Evolutionary conservation across 2,113 vertebrate genomes (phyloP).

Genomic region (Ranitomeya variabilis): DNA sequence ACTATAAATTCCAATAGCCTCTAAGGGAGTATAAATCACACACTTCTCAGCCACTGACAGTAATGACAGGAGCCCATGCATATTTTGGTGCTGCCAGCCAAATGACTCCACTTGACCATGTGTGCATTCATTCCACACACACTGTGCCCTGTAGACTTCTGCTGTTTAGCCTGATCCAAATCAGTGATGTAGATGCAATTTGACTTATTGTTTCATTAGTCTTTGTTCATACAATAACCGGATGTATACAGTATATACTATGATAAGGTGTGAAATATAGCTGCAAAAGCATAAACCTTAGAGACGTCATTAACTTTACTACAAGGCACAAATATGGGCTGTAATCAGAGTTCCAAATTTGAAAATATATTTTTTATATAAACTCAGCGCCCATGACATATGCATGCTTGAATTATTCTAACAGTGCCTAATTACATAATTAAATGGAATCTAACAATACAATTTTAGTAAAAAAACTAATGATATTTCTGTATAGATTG

Average conservation of each 20-base stretch:
- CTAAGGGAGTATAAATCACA: background rate
- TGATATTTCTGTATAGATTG: too few relatives aligned
- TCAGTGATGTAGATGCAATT: background rate
- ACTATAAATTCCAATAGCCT: background rate
- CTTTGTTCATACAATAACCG: background rate
- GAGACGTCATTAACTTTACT: background rate
- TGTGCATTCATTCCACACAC: slow-evolving; percentile 8
- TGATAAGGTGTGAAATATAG: background rate
- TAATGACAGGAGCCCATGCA: background rate
- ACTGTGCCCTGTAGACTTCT: background rate
- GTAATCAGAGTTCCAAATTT: too few relatives aligned
- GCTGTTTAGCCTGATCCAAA: background rate
- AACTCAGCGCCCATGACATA: too few relatives aligned
- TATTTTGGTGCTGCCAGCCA: background rate
- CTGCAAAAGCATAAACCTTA: background rate
- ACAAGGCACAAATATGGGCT: background rate
- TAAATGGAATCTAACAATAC: too few relatives aligned
- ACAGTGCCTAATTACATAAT: too few relatives aligned
- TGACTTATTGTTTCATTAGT: background rate
- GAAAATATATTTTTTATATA: too few relatives aligned
- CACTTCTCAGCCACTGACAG: slow-evolving; percentile 5
- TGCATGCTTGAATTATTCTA: too few relatives aligned
- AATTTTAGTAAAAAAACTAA: too few relatives aligned
- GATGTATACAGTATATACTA: background rate
- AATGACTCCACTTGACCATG: slow-evolving; percentile 5